These are phyloP conservation scores for Aspidapion aeneum DNA, from an alignment of 2,888 invertebrate genomes.

Conservation along the genomic window DNA sequence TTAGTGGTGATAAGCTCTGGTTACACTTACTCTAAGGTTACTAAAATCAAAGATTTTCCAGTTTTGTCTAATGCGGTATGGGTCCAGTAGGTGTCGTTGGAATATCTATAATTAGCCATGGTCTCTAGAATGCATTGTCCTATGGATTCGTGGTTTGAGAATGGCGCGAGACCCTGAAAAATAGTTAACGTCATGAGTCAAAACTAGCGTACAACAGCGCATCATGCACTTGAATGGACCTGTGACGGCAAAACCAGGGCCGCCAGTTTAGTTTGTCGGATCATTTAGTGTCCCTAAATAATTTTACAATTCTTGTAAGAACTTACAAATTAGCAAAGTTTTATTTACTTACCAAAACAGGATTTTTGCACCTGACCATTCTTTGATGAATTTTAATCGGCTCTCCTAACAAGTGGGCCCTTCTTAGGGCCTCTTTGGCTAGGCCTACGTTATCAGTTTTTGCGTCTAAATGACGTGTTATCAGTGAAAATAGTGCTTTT, in stretches of 20 bases:
- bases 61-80: constrained; percentile 60
- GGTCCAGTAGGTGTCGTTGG: constrained; percentile 67
- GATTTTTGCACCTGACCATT: constrained; percentile 66
- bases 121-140: constrained; percentile 63
- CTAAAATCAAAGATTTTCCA: constrained; percentile 62
- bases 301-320: neutral
- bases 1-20: too few relatives aligned
- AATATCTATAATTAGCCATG: constrained; percentile 62
- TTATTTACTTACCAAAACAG: constrained; percentile 53
- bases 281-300: too few relatives aligned
- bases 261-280: too few relatives aligned
- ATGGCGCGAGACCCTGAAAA: constrained; percentile 67
- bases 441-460: constrained; percentile 60
- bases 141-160: constrained; percentile 66
- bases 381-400: constrained; percentile 62
- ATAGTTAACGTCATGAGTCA: neutral
- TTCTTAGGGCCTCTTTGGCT: constrained; percentile 62
- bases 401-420: constrained; percentile 62
- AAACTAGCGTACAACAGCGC: too few relatives aligned
- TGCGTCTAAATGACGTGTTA: constrained; percentile 55
- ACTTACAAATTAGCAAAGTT: neutral
- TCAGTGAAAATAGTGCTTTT: constrained; percentile 64
- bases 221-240: too few relatives aligned
- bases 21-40: constrained; percentile 63
- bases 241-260: too few relatives aligned